Percentiles rank a stretch among this genome's conserved stretches.
These are phyloP conservation scores for Otocyon megalotis DNA, from an alignment of 2,113 vertebrate genomes.

Conservation along the genomic window DNA sequence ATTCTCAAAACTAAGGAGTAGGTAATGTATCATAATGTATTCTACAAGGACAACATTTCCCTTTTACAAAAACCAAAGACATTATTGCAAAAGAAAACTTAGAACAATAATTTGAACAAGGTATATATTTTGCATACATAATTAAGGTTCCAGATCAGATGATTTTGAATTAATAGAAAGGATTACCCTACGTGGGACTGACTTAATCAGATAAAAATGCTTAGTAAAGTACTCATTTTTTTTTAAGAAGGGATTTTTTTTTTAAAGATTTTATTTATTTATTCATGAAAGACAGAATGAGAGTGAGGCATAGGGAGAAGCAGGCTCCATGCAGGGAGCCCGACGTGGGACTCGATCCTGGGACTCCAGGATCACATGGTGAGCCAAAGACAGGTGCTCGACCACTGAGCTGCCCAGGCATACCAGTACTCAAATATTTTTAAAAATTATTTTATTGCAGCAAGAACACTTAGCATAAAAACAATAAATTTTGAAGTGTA, in stretches of 20 bases:
- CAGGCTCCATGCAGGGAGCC: too few species aligned
- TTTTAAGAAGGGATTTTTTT: too few species aligned
- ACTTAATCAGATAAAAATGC: background rate
- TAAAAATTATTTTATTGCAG: background rate
- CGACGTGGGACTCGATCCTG: too few species aligned
- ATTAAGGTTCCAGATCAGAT: background rate
- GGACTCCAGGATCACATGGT: too few species aligned
- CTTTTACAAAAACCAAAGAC: background rate
- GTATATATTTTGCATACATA: background rate
- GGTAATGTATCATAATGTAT: background rate
- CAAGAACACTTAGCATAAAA: background rate
- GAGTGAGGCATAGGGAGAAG: too few species aligned
- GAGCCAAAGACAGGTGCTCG: too few species aligned
- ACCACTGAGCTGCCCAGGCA: too few species aligned
- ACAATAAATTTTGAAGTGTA: background rate
- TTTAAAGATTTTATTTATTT: too few species aligned
- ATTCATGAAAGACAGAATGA: too few species aligned
- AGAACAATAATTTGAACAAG: background rate
- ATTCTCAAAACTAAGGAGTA: background rate
- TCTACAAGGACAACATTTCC: background rate
- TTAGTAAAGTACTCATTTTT: background rate
- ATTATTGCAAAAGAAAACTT: background rate
- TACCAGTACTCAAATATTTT: background rate
- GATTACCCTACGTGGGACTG: background rate
- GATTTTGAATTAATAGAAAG: background rate